Percentiles rank a stretch among this genome's conserved stretches.
Conservation (phyloP, 2,888 invertebrate genomes). For the Caenorhabditis sp. region DNA sequence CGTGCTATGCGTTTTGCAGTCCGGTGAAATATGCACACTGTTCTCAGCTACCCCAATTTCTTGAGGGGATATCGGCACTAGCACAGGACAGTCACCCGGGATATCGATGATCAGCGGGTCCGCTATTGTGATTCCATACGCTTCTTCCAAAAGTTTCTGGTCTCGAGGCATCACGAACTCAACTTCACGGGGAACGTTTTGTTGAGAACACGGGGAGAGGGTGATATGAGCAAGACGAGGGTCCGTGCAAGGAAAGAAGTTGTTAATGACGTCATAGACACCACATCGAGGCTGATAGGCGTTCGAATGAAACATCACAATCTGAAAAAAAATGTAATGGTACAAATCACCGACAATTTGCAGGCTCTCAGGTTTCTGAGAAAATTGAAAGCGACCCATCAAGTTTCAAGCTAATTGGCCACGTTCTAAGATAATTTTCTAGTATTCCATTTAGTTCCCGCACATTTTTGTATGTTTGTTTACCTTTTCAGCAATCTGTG, state of each 20-base stretch:
- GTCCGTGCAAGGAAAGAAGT: constrained; percentile 29
- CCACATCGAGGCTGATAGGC: neutral
- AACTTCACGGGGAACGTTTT: constrained; percentile 3
- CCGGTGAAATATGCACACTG: constrained; percentile 4
- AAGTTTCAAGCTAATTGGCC: too few species aligned
- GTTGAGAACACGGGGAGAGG: constrained; percentile 1
- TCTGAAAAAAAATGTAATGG: constrained; percentile 13
- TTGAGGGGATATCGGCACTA: too few species aligned
- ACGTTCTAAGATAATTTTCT: too few species aligned
- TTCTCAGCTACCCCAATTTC: neutral
- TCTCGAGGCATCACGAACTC: constrained; percentile 48
- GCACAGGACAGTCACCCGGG: constrained; percentile 14
- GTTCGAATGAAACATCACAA: constrained; percentile 30
- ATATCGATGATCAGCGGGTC: constrained; percentile 24
- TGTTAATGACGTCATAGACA: constrained; percentile 30
- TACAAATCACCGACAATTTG: too few species aligned
- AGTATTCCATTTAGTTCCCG: neutral
- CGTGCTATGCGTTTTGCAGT: constrained; percentile 24
- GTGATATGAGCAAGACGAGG: constrained; percentile 13
- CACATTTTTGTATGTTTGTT: neutral
- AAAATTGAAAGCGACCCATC: too few species aligned
- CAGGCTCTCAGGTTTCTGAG: constrained; percentile 1
- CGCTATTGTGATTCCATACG: constrained; percentile 23
- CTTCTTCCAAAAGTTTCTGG: constrained; percentile 32
- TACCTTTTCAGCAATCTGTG: constrained; percentile 35